Evolutionary conservation across 1,140 invertebrate genomes (phyloP).

Genomic region (Hermatobates lingyangjiaoensis): DNA sequence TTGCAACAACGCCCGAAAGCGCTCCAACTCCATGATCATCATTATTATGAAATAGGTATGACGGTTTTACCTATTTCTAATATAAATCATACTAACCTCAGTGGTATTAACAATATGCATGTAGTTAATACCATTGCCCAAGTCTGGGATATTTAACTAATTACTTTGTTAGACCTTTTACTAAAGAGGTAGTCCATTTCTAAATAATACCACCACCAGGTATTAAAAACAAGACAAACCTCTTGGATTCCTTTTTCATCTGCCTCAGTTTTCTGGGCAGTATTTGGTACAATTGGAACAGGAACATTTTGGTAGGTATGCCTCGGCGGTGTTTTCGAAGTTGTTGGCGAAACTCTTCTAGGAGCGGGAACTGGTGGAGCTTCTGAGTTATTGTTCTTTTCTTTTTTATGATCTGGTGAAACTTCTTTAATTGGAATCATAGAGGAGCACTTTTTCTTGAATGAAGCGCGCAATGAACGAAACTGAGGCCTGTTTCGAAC

Average conservation of each 20-base stretch:
- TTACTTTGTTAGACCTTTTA: too few species aligned
- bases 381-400: background rate
- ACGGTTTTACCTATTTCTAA: too few species aligned
- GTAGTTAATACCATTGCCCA: too few species aligned
- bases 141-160: too few species aligned
- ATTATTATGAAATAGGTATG: too few species aligned
- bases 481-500: conserved; percentile 15
- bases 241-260: background rate
- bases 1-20: too few species aligned
- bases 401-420: background rate
- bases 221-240: background rate
- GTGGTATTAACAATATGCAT: too few species aligned
- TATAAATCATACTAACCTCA: too few species aligned
- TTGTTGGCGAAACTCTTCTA: conserved; percentile 8
- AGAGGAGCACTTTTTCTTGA: conserved; percentile 21
- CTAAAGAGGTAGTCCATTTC: too few species aligned
- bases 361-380: conserved; percentile 9
- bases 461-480: conserved; percentile 12
- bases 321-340: conserved; percentile 27
- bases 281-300: conserved; percentile 25
- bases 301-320: conserved; percentile 34
- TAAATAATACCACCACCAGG: too few species aligned
- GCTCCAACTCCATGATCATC: too few species aligned
- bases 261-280: background rate
- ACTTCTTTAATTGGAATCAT: background rate